Base-by-base conservation (phyloP, 2,113 vertebrate species). In the Zootoca vivipara region DNA sequence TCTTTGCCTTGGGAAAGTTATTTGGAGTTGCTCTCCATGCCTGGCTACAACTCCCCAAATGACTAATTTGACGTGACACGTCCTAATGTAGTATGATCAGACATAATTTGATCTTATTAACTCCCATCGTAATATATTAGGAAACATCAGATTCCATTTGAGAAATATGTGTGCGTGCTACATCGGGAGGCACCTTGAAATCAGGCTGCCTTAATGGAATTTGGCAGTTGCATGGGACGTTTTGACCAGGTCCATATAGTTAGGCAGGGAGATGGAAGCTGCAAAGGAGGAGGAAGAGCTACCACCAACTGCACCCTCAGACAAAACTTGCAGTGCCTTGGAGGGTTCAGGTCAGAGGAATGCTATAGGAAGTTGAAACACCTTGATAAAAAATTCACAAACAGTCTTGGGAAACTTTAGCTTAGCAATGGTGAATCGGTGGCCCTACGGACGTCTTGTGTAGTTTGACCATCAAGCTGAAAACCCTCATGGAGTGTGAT, bases 91-190 rank as follows among this genome's bases (percentile, higher is more conserved):
- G 93, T 95, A 94, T 96, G 95, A 95, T 96, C 91, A 95, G 95
- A 93, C 81, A 93, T 96, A 96, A 96, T 96, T 95, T 95, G 95
- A 96, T 96, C 93, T 94, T 95, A 95, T 96, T 96, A 96, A 94
- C 94, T 96, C 35, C 91, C 93, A 96, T 96, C 74, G 82, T 92
- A 92, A 90, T 87, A 16, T 95, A 96, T 96, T 96, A 96, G 95
- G 92, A 95, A 96, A 96, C 94, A 96, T 96, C 88, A 35, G 90
- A 77, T 94, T 94, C 93, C 92, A 94, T 94, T 94, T 96, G 93
- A 96, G 93, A 94, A 94, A 93, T 95, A 82, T 90, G 84, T 88
- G 89, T 80, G 30, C 88, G 91, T 86, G 90, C 85, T 90, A 88
- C 93, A 89, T 89, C 83, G 93, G 91, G 90, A 87, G 93, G 91